phyloP scores from a whole-genome alignment of 2,113 vertebrate species.

The Chitala chitala region DNA sequence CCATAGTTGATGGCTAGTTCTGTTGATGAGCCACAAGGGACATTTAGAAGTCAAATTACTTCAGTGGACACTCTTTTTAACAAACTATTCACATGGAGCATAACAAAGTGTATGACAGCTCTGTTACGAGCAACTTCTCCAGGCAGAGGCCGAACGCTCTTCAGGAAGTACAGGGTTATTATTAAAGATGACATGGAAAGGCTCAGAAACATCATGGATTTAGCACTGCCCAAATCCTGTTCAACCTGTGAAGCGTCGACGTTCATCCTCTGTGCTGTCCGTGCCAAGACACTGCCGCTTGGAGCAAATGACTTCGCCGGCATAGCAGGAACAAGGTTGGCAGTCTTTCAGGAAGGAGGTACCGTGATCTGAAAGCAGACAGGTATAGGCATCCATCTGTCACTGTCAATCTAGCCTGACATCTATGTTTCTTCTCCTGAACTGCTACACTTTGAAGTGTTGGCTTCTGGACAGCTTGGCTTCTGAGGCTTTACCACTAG shows the following conservation, averaged over 20 bases:
- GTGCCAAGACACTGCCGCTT: slow-evolving; percentile 72
- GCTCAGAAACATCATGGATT: background rate
- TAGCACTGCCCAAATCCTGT: background rate
- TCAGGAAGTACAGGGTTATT: background rate
- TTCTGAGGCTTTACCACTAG: slow-evolving; percentile 27
- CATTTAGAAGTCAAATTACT: too few relatives aligned
- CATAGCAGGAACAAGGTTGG: slow-evolving; percentile 84
- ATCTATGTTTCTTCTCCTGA: too few relatives aligned
- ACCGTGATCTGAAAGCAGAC: slow-evolving; percentile 70
- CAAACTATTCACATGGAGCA: too few relatives aligned
- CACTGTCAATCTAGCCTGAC: background rate
- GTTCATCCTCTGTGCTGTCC: slow-evolving; percentile 71
- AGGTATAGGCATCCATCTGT: background rate
- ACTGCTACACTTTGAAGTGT: too few relatives aligned
- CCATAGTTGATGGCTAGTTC: too few relatives aligned
- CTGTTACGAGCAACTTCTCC: too few relatives aligned
- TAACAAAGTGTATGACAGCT: too few relatives aligned
- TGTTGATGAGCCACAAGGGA: too few relatives aligned
- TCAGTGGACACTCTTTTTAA: too few relatives aligned
- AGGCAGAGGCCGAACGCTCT: too few relatives aligned
- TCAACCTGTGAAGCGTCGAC: slow-evolving; percentile 75
- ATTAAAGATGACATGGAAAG: background rate
- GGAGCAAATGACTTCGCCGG: slow-evolving; percentile 81
- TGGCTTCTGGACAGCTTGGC: background rate
- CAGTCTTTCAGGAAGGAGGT: slow-evolving; percentile 79